Evolutionary conservation across 2,888 invertebrate genomes (phyloP).

Genomic region (Sympetrum striolatum): DNA sequence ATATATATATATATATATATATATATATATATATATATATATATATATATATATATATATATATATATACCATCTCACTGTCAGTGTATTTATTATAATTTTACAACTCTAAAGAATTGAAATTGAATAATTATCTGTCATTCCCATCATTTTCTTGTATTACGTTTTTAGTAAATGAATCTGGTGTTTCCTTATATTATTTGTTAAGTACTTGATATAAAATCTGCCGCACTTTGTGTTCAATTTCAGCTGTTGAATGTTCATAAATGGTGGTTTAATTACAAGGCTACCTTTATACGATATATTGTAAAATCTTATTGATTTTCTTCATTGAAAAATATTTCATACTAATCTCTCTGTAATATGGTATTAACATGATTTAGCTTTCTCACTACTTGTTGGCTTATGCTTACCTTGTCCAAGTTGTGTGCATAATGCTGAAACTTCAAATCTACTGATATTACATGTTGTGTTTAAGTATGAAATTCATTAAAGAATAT

Average conservation of each 20-base stretch:
- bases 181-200: background rate
- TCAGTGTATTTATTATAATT: conserved; percentile 7
- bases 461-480: conserved; percentile 30
- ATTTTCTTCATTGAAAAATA: conserved; percentile 6
- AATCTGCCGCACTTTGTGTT: background rate
- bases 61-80: too few relatives aligned
- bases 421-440: background rate
- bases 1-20: too few relatives aligned
- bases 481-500: conserved; percentile 25
- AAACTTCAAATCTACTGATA: conserved; percentile 9
- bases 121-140: background rate
- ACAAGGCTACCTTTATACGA: background rate
- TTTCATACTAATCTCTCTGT: background rate
- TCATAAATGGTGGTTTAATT: background rate
- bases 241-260: background rate
- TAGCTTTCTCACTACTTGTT: background rate
- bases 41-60: too few relatives aligned
- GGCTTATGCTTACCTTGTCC: conserved; percentile 17
- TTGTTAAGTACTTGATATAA: background rate
- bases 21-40: too few relatives aligned
- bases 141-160: background rate
- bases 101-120: background rate
- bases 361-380: background rate
- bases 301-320: background rate
- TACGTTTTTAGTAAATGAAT: background rate